phyloP scores from a whole-genome alignment of 1,140 invertebrate species.

The Ectropis grisescens region DNA sequence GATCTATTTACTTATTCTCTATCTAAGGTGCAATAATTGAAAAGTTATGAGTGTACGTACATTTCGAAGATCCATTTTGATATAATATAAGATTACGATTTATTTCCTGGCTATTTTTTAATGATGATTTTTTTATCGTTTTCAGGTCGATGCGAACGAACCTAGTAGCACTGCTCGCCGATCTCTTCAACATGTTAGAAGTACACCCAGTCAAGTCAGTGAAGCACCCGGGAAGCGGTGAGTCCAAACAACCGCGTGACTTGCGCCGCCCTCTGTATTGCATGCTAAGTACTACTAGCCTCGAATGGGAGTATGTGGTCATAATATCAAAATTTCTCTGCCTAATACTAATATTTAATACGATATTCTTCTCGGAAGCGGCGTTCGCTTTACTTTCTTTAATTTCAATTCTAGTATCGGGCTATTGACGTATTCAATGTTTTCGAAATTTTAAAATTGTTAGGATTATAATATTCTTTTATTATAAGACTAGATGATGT shows the following conservation, averaged over 20 bases:
- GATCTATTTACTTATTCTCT: too few species aligned
- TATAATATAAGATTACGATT: too few species aligned
- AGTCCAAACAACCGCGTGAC: constrained; percentile 16
- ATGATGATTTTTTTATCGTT: too few species aligned
- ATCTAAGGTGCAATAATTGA: too few species aligned
- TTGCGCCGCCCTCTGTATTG: constrained; percentile 24
- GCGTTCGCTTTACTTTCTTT: constrained; percentile 23
- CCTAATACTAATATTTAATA: constrained; percentile 34
- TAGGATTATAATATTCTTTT: too few species aligned
- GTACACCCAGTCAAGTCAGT: constrained; percentile 92
- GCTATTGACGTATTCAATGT: constrained; percentile 1
- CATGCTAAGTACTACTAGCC: constrained; percentile 52
- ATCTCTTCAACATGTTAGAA: constrained; percentile 96
- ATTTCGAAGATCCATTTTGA: too few species aligned
- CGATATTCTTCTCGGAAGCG: constrained; percentile 13
- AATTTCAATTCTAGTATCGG: constrained; percentile 6
- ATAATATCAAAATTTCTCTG: constrained; percentile 60
- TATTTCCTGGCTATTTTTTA: too few species aligned
- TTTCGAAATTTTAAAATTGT: constrained; percentile 1
- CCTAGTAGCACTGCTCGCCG: constrained; percentile 93
- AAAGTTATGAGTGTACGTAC: too few species aligned
- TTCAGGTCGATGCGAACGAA: constrained; percentile 92
- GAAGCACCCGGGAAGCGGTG: constrained; percentile 78
- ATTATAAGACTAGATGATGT: neutral
- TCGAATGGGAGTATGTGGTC: constrained; percentile 66